Percentiles rank a stretch among this genome's conserved stretches.
phyloP scores from a whole-genome alignment of 2,113 vertebrate species.

The Ascaphus truei region DNA sequence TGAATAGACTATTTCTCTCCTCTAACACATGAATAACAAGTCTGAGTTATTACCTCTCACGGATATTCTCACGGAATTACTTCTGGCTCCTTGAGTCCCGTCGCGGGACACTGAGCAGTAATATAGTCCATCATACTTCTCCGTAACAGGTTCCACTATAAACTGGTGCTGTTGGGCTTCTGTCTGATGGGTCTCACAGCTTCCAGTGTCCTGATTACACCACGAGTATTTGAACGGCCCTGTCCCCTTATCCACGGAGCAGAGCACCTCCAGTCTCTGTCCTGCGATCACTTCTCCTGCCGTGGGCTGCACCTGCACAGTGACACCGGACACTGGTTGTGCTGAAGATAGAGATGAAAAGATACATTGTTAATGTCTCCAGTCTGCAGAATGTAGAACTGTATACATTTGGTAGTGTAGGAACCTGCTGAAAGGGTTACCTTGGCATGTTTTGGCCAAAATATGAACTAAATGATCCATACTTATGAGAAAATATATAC shows the following conservation, averaged over 20 bases:
- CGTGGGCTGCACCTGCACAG: constrained; percentile 15
- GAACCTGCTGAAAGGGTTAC: no score
- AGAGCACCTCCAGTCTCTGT: constrained; percentile 24
- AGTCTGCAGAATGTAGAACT: no score
- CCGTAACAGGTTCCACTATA: background rate
- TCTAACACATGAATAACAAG: no score
- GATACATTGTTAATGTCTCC: no score
- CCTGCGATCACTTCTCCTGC: background rate
- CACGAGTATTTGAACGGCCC: constrained; percentile 36
- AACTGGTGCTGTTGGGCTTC: background rate
- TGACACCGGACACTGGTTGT: constrained; percentile 14
- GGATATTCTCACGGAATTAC: background rate
- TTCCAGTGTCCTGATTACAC: background rate
- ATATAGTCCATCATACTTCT: background rate
- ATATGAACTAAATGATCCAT: no score
- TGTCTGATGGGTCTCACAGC: background rate
- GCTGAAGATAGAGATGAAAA: no score
- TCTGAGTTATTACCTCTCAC: constrained; percentile 41
- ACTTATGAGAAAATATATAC: no score
- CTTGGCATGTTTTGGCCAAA: no score
- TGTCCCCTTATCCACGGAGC: constrained; percentile 28
- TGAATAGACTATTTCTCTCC: no score
- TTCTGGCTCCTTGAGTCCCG: rapidly evolving
- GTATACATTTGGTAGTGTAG: no score
- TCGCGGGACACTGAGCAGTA: constrained; percentile 32